A percentile compares a stretch with the other conserved stretches of the same genome.
These are phyloP conservation scores for Rissa tridactyla DNA, from an alignment of 2,113 vertebrate species.

Conservation along the genomic window DNA sequence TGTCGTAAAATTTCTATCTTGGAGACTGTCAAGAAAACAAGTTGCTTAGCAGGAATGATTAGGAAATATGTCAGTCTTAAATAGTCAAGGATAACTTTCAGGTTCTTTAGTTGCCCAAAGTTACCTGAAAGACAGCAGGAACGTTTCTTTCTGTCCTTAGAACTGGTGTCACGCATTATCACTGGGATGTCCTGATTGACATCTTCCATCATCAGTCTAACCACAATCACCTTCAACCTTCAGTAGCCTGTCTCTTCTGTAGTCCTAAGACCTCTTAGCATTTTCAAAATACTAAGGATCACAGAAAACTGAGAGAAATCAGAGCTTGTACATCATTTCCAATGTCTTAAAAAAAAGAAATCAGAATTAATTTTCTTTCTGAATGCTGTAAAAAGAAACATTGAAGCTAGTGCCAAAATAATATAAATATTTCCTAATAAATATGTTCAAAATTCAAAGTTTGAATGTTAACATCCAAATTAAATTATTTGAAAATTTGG, in stretches of 20 bases:
- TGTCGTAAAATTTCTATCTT: neutral
- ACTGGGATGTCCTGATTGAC: accelerated
- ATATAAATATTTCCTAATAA: neutral
- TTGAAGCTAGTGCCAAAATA: neutral
- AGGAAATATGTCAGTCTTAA: neutral
- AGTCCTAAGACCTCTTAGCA: neutral
- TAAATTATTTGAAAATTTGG: neutral
- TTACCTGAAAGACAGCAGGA: neutral
- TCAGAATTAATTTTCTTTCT: neutral
- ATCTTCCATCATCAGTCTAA: neutral
- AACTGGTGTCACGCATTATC: neutral
- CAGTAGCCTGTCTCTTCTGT: neutral
- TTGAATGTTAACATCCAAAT: neutral
- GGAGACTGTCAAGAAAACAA: neutral
- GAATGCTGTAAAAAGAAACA: neutral
- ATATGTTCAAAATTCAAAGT: neutral
- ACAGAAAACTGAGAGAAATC: neutral
- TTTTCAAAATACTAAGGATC: neutral
- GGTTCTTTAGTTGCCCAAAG: neutral
- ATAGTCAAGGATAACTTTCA: neutral
- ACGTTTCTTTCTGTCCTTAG: neutral
- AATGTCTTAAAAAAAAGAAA: neutral
- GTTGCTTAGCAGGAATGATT: neutral
- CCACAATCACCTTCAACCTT: neutral
- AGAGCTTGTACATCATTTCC: neutral